Percentiles rank a stretch among this genome's conserved stretches.
Conservation (phyloP, 1,140 invertebrate species). For the Papilio dardanus region DNA sequence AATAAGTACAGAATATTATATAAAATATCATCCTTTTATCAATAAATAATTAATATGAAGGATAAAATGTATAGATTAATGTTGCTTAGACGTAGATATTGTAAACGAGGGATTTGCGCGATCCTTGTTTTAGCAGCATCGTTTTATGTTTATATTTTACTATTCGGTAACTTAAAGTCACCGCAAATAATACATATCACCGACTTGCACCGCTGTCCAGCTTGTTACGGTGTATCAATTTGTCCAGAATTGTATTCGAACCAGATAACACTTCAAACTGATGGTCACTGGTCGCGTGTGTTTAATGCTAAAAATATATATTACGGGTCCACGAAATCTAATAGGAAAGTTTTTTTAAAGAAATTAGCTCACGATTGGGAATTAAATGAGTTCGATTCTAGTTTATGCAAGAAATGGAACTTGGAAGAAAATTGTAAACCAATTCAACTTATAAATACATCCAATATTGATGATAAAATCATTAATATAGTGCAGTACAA, state of each 20-base stretch:
- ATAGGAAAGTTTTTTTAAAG: slow-evolving; percentile 65
- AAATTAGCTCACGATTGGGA: slow-evolving; percentile 72
- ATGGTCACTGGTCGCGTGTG: slow-evolving; percentile 55
- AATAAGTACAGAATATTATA: neutral
- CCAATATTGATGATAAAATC: slow-evolving; percentile 65
- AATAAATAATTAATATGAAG: slow-evolving; percentile 43
- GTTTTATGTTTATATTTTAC: slow-evolving; percentile 62
- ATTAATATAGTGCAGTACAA: slow-evolving; percentile 64
- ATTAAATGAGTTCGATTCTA: slow-evolving; percentile 63
- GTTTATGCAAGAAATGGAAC: slow-evolving; percentile 61
- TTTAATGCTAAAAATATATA: slow-evolving; percentile 76
- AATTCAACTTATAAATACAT: slow-evolving; percentile 56
- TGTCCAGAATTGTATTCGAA: slow-evolving; percentile 74
- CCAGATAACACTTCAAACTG: slow-evolving; percentile 59
- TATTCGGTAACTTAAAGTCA: slow-evolving; percentile 65
- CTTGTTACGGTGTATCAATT: slow-evolving; percentile 69
- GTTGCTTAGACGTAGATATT: slow-evolving; percentile 63
- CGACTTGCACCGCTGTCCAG: slow-evolving; percentile 67
- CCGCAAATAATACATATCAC: slow-evolving; percentile 67
- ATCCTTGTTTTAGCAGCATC: slow-evolving; percentile 52
- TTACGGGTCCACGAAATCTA: slow-evolving; percentile 68
- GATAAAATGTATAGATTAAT: slow-evolving; percentile 59
- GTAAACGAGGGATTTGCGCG: slow-evolving; percentile 57
- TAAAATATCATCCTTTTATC: neutral
- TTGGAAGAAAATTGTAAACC: slow-evolving; percentile 62